These are phyloP conservation scores for Megalonaias nervosa DNA, from an alignment of 1,140 invertebrate genomes.

Conservation along the genomic window DNA sequence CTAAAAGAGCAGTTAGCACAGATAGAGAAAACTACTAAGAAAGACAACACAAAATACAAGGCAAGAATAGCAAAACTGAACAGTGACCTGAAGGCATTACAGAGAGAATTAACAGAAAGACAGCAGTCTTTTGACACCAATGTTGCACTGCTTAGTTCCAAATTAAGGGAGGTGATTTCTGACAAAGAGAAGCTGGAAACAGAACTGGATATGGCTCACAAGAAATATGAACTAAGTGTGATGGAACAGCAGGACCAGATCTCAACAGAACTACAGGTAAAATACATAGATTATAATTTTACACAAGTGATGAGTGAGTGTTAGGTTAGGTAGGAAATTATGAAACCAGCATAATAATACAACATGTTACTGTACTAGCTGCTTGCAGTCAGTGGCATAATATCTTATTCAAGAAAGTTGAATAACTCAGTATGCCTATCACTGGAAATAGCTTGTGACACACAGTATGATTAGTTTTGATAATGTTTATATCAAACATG, in stretches of 20 bases:
- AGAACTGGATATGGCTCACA: slow-evolving; percentile 56
- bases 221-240: slow-evolving; percentile 60
- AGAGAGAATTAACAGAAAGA: slow-evolving; percentile 65
- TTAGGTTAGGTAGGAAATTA: too few species aligned
- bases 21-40: slow-evolving; percentile 48
- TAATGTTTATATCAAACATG: too few species aligned
- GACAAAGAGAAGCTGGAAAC: slow-evolving; percentile 61
- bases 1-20: slow-evolving; percentile 48
- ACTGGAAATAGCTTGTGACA: too few species aligned
- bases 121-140: slow-evolving; percentile 63
- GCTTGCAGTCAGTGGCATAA: too few species aligned
- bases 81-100: slow-evolving; percentile 55
- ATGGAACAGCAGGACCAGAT: slow-evolving; percentile 62
- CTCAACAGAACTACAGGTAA: slow-evolving; percentile 61
- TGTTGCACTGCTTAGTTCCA: slow-evolving; percentile 52
- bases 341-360: too few species aligned
- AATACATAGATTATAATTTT: neutral
- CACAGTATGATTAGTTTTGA: too few species aligned
- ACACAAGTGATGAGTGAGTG: too few species aligned
- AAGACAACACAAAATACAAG: slow-evolving; percentile 48
- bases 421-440: too few species aligned
- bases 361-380: too few species aligned
- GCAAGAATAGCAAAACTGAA: slow-evolving; percentile 47
- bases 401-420: too few species aligned
- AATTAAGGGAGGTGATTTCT: slow-evolving; percentile 50